Percentiles rank a stretch among this genome's conserved stretches.
phyloP scores from a whole-genome alignment of 2,797 vertebrate species.

The Emydoidea blandingii region DNA sequence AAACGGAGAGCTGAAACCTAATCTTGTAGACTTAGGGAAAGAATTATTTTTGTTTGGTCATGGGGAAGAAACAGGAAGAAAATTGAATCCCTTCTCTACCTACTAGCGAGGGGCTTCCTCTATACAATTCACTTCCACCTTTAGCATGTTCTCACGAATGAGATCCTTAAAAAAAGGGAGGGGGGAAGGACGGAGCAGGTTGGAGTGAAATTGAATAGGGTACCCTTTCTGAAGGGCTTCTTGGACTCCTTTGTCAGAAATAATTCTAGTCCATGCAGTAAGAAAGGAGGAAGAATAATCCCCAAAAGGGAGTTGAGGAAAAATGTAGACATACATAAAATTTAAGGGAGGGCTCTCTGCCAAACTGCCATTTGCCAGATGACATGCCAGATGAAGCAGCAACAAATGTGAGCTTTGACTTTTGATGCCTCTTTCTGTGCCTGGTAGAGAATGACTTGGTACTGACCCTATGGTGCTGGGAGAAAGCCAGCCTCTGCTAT shows the following conservation, averaged over 20 bases:
- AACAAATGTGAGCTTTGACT: background rate
- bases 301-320: background rate
- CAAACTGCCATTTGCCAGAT: background rate
- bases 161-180: background rate
- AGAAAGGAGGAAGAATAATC: background rate
- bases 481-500: background rate
- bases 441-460: background rate
- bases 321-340: background rate
- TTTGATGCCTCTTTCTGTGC: background rate
- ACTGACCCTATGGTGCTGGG: background rate
- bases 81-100: background rate
- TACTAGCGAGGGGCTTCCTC: background rate
- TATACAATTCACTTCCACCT: background rate
- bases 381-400: background rate
- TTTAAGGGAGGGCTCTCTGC: background rate
- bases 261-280: background rate
- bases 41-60: background rate
- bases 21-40: background rate
- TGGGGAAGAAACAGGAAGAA: background rate
- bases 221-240: background rate
- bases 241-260: background rate
- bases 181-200: background rate
- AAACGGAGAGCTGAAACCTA: background rate
- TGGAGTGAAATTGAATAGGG: background rate
- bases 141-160: background rate